Conservation (phyloP, 2,113 vertebrate genomes). For the Gobius niger region DNA sequence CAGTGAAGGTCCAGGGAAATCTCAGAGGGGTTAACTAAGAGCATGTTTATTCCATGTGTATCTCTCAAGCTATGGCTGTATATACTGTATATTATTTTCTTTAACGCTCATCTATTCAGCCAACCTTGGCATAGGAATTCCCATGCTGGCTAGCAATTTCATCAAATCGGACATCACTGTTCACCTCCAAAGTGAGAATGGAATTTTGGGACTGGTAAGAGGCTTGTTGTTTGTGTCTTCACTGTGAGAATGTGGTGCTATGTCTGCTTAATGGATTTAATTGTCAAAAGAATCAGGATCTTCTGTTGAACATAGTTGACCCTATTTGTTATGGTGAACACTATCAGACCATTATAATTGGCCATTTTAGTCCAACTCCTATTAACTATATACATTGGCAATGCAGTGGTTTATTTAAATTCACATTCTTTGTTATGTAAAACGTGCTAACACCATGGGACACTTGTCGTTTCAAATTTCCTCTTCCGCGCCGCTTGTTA, state of each 20-base stretch:
- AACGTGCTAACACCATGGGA: conserved; percentile 34
- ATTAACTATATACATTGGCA: conserved; percentile 17
- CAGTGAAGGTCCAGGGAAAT: not conserved
- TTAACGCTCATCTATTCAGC: conserved; percentile 76
- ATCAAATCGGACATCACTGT: conserved; percentile 93
- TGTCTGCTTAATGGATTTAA: no score
- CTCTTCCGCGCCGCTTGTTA: conserved; percentile 36
- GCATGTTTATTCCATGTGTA: not conserved
- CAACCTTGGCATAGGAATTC: conserved; percentile 97
- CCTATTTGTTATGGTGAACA: no score
- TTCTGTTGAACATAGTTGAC: no score
- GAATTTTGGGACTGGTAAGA: conserved; percentile 96
- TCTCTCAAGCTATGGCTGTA: not conserved
- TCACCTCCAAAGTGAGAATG: conserved; percentile 98
- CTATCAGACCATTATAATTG: no score
- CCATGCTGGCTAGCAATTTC: conserved; percentile 96
- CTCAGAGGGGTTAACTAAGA: not conserved
- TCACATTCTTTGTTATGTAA: conserved; percentile 41
- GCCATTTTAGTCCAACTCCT: conserved; percentile 10
- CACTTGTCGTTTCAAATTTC: conserved; percentile 36
- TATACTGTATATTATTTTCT: conserved; percentile 11
- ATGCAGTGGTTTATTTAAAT: conserved; percentile 28
- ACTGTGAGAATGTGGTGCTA: no score
- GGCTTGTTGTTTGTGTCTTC: not conserved
- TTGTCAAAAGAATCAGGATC: no score